Evolutionary conservation across 2,888 invertebrate genomes (phyloP).

Genomic region (Lordiphosa fenestrarum): DNA sequence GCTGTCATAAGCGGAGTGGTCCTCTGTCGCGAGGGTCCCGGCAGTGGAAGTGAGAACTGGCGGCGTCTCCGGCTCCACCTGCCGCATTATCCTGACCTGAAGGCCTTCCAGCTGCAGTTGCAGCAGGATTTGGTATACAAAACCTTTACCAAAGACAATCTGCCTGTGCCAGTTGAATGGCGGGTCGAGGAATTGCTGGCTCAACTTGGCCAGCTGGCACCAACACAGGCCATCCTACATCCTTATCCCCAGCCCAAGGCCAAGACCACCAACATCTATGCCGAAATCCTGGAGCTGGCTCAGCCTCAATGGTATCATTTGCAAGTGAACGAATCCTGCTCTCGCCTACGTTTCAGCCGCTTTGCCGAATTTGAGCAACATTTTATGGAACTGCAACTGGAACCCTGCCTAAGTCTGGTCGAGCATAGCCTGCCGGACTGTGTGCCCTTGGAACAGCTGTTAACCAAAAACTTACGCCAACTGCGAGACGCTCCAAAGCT

Average conservation of each 20-base stretch:
- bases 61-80: slow-evolving; percentile 54
- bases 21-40: not conserved
- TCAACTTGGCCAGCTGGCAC: slow-evolving; percentile 40
- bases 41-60: slow-evolving; percentile 28
- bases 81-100: slow-evolving; percentile 64
- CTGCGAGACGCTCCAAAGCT: slow-evolving; percentile 35
- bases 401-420: slow-evolving; percentile 48
- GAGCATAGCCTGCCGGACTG: slow-evolving; percentile 76
- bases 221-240: not conserved
- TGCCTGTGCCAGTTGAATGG: slow-evolving; percentile 45
- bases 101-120: slow-evolving; percentile 48
- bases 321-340: slow-evolving; percentile 53
- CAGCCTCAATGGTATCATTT: slow-evolving; percentile 59
- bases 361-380: slow-evolving; percentile 70
- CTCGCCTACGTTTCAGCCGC: slow-evolving; percentile 61
- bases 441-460: slow-evolving; percentile 53
- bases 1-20: slow-evolving; percentile 41
- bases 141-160: slow-evolving; percentile 25
- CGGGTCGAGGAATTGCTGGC: slow-evolving; percentile 56
- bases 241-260: too few relatives aligned
- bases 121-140: slow-evolving; percentile 45
- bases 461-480: slow-evolving; percentile 34
- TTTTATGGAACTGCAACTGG: slow-evolving; percentile 64
- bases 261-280: slow-evolving; percentile 50
- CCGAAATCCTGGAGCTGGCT: slow-evolving; percentile 61